phyloP scores from a whole-genome alignment of 2,113 vertebrate genomes.

The Nesoenas mayeri region DNA sequence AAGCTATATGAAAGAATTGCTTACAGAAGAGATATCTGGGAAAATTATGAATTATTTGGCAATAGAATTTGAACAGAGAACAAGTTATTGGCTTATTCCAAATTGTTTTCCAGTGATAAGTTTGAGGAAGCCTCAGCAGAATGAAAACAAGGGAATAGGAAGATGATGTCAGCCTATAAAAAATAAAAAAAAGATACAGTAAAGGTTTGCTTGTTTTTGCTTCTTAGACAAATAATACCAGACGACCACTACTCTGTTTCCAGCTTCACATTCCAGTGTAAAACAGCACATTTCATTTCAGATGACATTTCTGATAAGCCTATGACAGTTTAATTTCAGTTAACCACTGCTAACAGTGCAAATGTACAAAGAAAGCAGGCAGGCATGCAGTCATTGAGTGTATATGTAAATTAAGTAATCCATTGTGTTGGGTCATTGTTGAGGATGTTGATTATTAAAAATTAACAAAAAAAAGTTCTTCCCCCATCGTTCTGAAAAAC shows the following conservation, averaged over 20 bases:
- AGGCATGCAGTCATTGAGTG: slow-evolving; percentile 17
- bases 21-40: background rate
- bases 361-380: slow-evolving; percentile 30
- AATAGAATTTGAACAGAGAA: background rate
- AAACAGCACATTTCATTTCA: slow-evolving; percentile 15
- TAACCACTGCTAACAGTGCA: slow-evolving; percentile 17
- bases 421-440: slow-evolving; percentile 58
- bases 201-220: background rate
- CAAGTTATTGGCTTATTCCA: background rate
- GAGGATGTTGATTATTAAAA: slow-evolving; percentile 27
- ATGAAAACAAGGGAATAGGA: background rate
- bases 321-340: slow-evolving; percentile 72
- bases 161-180: background rate
- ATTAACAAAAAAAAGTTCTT: background rate
- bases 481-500: background rate
- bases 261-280: background rate
- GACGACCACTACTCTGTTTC: background rate
- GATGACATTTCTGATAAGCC: slow-evolving; percentile 62
- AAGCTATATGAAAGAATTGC: background rate
- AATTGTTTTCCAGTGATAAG: background rate
- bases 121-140: background rate
- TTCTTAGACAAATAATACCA: background rate
- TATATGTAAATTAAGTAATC: slow-evolving; percentile 47
- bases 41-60: background rate
- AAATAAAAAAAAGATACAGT: background rate